These are phyloP conservation scores for Orthonevra nobilis DNA, from an alignment of 2,888 invertebrate species.

Conservation along the genomic window DNA sequence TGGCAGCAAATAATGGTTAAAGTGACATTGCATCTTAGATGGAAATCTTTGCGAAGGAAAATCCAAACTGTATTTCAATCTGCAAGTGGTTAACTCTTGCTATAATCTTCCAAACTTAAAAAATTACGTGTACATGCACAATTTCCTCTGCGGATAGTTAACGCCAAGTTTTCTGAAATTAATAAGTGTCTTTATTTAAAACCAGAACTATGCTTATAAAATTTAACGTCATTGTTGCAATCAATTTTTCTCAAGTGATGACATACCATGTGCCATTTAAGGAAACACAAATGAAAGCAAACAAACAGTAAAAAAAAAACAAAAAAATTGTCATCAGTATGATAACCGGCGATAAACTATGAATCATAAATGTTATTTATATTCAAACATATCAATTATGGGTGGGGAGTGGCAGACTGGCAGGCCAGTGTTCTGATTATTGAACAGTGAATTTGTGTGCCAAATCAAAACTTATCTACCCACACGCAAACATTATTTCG, in stretches of 20 bases:
- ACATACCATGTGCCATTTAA: constrained; percentile 1
- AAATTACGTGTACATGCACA: too few species aligned
- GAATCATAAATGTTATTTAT: constrained; percentile 49
- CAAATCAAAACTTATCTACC: constrained; percentile 29
- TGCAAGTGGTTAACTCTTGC: too few species aligned
- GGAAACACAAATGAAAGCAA: too few species aligned
- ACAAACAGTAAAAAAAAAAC: neutral
- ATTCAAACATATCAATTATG: constrained; percentile 40
- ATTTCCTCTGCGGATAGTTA: too few species aligned
- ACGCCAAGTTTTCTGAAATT: too few species aligned
- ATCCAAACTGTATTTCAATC: too few species aligned
- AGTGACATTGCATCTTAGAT: too few species aligned
- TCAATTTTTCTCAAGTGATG: constrained; percentile 3
- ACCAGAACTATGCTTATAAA: too few species aligned
- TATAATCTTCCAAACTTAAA: too few species aligned
- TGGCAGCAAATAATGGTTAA: too few species aligned
- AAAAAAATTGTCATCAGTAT: neutral
- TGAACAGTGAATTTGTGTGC: constrained; percentile 20
- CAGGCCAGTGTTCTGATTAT: constrained; percentile 7
- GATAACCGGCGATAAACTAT: constrained; percentile 23
- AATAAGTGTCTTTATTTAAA: too few species aligned
- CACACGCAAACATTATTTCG: neutral
- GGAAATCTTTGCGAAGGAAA: too few species aligned
- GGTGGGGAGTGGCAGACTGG: constrained; percentile 56
- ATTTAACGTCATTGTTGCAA: constrained; percentile 15